phyloP scores from a whole-genome alignment of 1,140 invertebrate genomes.

The Trichonephila inaurata region DNA sequence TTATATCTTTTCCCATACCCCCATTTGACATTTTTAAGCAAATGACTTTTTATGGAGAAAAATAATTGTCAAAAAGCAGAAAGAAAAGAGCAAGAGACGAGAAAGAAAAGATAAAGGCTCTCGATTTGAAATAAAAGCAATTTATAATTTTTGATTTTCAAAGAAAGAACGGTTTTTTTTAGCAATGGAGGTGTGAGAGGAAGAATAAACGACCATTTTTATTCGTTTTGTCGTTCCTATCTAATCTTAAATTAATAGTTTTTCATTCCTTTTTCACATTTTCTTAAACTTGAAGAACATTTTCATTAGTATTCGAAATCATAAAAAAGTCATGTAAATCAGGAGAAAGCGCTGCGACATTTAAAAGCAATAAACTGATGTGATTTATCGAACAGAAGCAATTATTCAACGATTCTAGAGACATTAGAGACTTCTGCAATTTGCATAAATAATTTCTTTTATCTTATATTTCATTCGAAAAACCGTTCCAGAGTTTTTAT shows the following conservation, averaged over 20 bases:
- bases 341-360: constrained; percentile 8
- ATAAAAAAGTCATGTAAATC: constrained; percentile 22
- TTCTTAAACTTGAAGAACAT: not conserved
- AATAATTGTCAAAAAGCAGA: not conserved
- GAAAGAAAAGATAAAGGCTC: constrained; percentile 3
- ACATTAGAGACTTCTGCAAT: constrained; percentile 18
- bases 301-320: constrained; percentile 31
- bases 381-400: constrained; percentile 41
- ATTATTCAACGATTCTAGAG: constrained; percentile 14
- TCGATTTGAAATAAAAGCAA: constrained; percentile 31
- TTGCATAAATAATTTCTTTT: constrained; percentile 23
- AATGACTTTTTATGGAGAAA: constrained; percentile 8
- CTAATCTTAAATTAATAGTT: constrained; percentile 52
- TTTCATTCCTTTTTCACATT: constrained; percentile 14
- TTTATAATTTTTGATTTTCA: constrained; percentile 40
- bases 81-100: not conserved
- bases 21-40: not conserved
- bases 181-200: constrained; percentile 8
- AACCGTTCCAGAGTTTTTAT: not conserved
- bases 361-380: constrained; percentile 35
- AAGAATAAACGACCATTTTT: constrained; percentile 2
- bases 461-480: not conserved
- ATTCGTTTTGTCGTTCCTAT: not conserved
- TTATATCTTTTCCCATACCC: constrained; percentile 1
- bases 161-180: not conserved